These are phyloP conservation scores for Epinotia bilunana DNA, from an alignment of 2,888 invertebrate species.

Conservation along the genomic window DNA sequence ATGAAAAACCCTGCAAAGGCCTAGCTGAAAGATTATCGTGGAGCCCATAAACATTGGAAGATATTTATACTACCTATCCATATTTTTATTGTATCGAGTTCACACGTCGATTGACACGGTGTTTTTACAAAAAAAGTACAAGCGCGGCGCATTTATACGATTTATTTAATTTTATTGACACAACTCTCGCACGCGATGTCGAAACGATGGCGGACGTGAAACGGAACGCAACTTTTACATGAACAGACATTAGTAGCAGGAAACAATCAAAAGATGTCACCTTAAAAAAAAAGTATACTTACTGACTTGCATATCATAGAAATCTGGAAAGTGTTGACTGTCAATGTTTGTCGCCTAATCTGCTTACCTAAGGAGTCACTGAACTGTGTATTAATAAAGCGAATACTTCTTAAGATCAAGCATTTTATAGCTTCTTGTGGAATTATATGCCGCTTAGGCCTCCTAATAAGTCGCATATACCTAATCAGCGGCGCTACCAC, in stretches of 20 bases:
- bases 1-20: not conserved
- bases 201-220: constrained; percentile 21
- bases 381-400: not conserved
- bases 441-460: not conserved
- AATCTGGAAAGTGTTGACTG: not conserved
- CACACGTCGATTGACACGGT: constrained; percentile 28
- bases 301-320: not conserved
- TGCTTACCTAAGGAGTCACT: no score
- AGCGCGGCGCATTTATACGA: constrained; percentile 18
- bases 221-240: constrained; percentile 28
- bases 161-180: constrained; percentile 42
- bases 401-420: not conserved
- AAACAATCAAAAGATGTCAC: constrained; percentile 17
- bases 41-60: not conserved
- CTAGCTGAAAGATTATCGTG: not conserved
- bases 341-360: not conserved
- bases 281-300: not conserved
- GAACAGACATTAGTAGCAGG: constrained; percentile 12
- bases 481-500: no score
- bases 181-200: constrained; percentile 32
- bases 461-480: not conserved
- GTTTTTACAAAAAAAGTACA: constrained; percentile 34
- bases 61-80: not conserved
- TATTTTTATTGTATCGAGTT: constrained; percentile 20
- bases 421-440: not conserved